Evolutionary conservation across 2,113 vertebrate genomes (phyloP).

Genomic region (Barnardius zonarius): DNA sequence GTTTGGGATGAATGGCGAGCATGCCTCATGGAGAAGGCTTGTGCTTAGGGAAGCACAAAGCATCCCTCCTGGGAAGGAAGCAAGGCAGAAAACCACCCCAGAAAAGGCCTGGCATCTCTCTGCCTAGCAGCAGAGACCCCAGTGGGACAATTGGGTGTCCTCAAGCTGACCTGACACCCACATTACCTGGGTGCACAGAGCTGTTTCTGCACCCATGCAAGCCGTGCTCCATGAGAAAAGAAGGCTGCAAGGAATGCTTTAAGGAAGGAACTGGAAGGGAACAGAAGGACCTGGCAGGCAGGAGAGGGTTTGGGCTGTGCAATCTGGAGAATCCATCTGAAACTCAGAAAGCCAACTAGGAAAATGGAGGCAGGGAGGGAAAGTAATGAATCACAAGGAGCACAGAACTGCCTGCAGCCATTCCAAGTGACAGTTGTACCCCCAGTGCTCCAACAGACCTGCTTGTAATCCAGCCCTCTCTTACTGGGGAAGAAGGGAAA

Average conservation of each 20-base stretch:
- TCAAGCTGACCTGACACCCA: background rate
- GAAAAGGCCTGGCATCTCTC: background rate
- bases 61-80: background rate
- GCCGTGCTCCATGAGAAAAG: fast-evolving
- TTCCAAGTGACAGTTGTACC: background rate
- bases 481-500: background rate
- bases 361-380: background rate
- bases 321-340: constrained; percentile 64
- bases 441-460: background rate
- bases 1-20: background rate
- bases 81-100: background rate
- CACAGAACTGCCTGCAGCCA: background rate
- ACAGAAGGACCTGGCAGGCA: constrained; percentile 31
- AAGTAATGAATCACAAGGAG: constrained; percentile 30
- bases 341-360: constrained; percentile 12
- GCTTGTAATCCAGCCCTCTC: background rate
- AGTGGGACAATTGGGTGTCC: background rate
- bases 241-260: background rate
- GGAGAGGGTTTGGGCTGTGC: background rate
- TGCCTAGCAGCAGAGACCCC: background rate
- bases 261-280: constrained; percentile 1
- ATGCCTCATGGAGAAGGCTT: background rate
- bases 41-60: fast-evolving
- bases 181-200: fast-evolving
- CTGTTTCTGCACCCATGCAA: background rate